Evolutionary conservation across 2,797 vertebrate genomes (phyloP).

Genomic region (Mus minutoides): DNA sequence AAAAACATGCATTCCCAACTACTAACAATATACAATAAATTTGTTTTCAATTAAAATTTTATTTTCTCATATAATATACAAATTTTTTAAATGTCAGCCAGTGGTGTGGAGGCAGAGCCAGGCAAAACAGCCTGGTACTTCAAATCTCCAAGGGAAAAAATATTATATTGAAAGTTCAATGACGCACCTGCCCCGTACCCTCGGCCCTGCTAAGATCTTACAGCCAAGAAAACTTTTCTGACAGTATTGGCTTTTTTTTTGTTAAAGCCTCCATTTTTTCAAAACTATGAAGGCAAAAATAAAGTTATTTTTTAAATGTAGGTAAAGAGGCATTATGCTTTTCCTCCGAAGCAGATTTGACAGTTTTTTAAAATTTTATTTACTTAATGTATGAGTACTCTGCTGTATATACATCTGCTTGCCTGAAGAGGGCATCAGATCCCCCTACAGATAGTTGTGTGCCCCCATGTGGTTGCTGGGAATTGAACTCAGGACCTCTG

Average conservation of each 20-base stretch:
- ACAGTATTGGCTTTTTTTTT: neutral
- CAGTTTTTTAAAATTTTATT: neutral
- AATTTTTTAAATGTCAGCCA: neutral
- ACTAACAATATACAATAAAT: neutral
- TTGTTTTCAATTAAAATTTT: neutral
- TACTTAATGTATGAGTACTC: neutral
- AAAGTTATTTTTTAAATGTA: neutral
- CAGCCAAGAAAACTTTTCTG: neutral
- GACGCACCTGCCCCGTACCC: neutral
- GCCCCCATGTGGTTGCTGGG: neutral
- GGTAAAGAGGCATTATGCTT: neutral
- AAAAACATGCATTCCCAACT: neutral
- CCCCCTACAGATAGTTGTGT: neutral
- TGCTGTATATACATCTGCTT: neutral
- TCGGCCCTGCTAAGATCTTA: neutral
- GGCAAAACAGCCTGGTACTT: neutral
- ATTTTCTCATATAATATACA: neutral
- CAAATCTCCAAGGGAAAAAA: neutral
- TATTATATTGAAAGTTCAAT: neutral
- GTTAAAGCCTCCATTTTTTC: neutral
- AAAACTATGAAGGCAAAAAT: neutral
- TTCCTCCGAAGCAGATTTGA: neutral
- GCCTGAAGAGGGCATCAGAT: neutral
- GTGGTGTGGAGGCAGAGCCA: neutral
- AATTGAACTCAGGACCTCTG: neutral